Conservation (phyloP, 2,113 vertebrate genomes). For the Semicossyphus pulcher region DNA sequence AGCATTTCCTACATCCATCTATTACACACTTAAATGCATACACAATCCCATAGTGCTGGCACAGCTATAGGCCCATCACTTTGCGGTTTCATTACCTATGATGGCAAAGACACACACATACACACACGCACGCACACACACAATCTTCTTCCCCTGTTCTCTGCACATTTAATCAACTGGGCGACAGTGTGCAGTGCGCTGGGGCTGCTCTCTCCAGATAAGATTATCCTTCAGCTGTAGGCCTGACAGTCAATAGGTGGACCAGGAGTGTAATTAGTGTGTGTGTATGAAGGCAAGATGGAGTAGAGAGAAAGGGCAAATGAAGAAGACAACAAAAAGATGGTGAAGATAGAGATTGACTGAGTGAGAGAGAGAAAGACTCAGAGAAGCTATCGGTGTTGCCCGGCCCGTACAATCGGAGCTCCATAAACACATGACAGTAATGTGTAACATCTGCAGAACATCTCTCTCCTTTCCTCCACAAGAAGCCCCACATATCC, state of each 20-base stretch:
- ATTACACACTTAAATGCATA: slow-evolving; percentile 14
- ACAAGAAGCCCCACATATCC: too few relatives aligned
- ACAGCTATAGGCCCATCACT: slow-evolving; percentile 35
- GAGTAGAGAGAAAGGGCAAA: slow-evolving; percentile 28
- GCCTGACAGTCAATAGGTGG: slow-evolving; percentile 57
- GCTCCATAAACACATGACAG: slow-evolving; percentile 10
- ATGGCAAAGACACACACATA: slow-evolving; percentile 27
- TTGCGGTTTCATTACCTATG: slow-evolving; percentile 59
- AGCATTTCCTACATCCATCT: not conserved
- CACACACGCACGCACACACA: slow-evolving; percentile 9
- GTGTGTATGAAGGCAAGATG: slow-evolving; percentile 21
- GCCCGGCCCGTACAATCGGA: not conserved
- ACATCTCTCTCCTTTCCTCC: not conserved
- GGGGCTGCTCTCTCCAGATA: slow-evolving; percentile 62
- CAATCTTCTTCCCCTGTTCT: slow-evolving; percentile 35
- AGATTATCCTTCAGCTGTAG: slow-evolving; percentile 64
- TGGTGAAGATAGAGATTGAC: slow-evolving; percentile 17
- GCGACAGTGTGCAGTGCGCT: slow-evolving; percentile 17
- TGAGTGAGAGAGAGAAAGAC: slow-evolving; percentile 8
- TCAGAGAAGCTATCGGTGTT: not conserved
- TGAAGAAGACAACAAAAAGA: slow-evolving; percentile 31
- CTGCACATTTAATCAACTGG: slow-evolving; percentile 70
- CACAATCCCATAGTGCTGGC: slow-evolving; percentile 29
- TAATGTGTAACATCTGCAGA: not conserved
- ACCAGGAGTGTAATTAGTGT: slow-evolving; percentile 60